Base-by-base conservation (phyloP, 2,797 vertebrate genomes). In the Coccyzus lansbergi region DNA sequence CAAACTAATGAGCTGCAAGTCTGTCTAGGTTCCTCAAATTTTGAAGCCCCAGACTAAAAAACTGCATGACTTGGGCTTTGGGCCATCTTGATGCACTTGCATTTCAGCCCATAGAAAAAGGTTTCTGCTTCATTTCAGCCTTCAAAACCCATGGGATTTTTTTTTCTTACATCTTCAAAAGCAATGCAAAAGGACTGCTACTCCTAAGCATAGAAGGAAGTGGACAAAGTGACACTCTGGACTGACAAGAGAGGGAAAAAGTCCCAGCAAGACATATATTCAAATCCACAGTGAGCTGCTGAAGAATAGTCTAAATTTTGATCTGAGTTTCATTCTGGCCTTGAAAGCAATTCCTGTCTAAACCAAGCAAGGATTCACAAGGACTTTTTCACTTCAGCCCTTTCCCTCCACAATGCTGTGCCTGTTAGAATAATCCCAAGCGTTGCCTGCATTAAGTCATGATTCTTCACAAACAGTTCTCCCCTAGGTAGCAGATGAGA, bases 81-180 rank as follows among this genome's bases (percentile, higher is more conserved):
- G 69, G 29, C 69, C 40, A 51, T 70, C 26, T 83, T 44, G 76
- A 17, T 46, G n/a, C 70, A 69, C 29, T 91, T 94, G 63, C 56
- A 56, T 60, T 90, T 40, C 44, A 89, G 65, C 69, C 79, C 91
- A 59, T 48, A 95, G 36, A 46, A 86, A 79, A 67, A 70, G 40
- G 59, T 88, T 94, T 94, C 86, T 96, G 80, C 67, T 93, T 84
- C 70, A 77, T 90, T 95, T 92, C 83, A 90, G 29, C 9, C 51
- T 90, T 72, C 76, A 49, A 92, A 86, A 67, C 29, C 25, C 29
- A 56, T n/a, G 58, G 40, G 64, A 80, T 31, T 53, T 60, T 38
- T 56, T 38, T 59, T 88, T 82, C 48, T 83, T 76, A 53, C 2
- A 12, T 46, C 62, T 44, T 81, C 51, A 69, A 83, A 92, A 74